phyloP scores from a whole-genome alignment of 2,888 invertebrate species.

The Torymus tubicola region DNA sequence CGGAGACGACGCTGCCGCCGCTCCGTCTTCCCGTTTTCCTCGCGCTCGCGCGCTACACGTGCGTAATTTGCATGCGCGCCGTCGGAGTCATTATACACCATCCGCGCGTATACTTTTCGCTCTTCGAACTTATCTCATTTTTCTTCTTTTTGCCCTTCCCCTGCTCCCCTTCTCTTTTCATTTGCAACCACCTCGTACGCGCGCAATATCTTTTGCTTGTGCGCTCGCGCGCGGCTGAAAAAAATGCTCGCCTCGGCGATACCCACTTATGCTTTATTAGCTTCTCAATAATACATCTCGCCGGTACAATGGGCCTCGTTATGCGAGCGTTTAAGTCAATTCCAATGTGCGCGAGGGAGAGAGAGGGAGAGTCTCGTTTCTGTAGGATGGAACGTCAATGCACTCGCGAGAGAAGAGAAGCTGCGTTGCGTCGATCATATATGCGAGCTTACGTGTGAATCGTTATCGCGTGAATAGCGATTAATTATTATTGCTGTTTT shows the following conservation, averaged over 20 bases:
- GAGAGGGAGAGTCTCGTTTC: constrained; percentile 4
- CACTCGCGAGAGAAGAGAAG: constrained; percentile 12
- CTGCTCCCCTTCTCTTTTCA: constrained; percentile 20
- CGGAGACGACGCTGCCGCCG: background rate
- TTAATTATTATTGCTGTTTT: background rate
- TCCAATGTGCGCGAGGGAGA: constrained; percentile 25
- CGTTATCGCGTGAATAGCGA: background rate
- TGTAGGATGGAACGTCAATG: constrained; percentile 29
- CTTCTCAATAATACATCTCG: constrained; percentile 57
- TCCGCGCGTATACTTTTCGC: constrained; percentile 3
- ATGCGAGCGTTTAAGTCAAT: constrained; percentile 54
- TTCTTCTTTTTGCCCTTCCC: constrained; percentile 4
- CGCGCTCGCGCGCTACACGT: background rate
- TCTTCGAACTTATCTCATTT: background rate
- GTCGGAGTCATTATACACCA: constrained; percentile 52
- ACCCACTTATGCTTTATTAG: constrained; percentile 59
- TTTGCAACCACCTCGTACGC: constrained; percentile 9
- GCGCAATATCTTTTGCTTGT: background rate
- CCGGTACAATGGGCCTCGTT: constrained; percentile 53
- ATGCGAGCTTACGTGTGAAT: background rate
- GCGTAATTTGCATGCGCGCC: constrained; percentile 39
- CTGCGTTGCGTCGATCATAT: no score
- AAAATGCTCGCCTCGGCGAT: constrained; percentile 48
- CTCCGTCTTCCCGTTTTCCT: constrained; percentile 33
- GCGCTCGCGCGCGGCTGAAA: constrained; percentile 11